phyloP scores from a whole-genome alignment of 2,888 invertebrate genomes.

The Ligdia adustata region DNA sequence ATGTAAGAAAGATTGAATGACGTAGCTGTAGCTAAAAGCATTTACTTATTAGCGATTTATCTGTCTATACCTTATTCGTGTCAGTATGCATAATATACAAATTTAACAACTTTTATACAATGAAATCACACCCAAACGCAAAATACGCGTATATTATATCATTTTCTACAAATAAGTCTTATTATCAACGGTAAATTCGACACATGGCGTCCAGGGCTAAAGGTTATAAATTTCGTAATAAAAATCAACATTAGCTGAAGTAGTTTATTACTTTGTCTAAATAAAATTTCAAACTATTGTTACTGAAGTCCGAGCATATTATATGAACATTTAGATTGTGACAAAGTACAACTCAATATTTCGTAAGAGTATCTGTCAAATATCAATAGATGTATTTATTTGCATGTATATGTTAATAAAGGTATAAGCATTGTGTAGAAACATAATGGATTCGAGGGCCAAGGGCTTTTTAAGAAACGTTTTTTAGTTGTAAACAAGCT shows the following conservation, averaged over 20 bases:
- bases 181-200: slow-evolving; percentile 45
- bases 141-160: too few relatives aligned
- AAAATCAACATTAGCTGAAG: not conserved
- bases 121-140: slow-evolving; percentile 4
- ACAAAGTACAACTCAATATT: slow-evolving; percentile 33
- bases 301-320: too few relatives aligned
- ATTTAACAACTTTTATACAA: too few relatives aligned
- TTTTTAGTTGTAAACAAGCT: slow-evolving; percentile 18
- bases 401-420: slow-evolving; percentile 50
- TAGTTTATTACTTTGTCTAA: not conserved
- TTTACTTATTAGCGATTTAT: too few relatives aligned
- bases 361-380: not conserved
- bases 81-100: too few relatives aligned
- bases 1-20: too few relatives aligned
- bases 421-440: slow-evolving; percentile 44
- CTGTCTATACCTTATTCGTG: too few relatives aligned
- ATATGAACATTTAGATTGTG: too few relatives aligned
- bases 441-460: slow-evolving; percentile 22
- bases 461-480: slow-evolving; percentile 12
- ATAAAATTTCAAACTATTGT: not conserved
- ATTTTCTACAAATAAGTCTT: slow-evolving; percentile 36
- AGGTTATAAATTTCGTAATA: slow-evolving; percentile 43
- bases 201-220: slow-evolving; percentile 38
- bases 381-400: slow-evolving; percentile 51
- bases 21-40: not conserved